phyloP scores from a whole-genome alignment of 2,888 invertebrate genomes.

The Ophraella communa region DNA sequence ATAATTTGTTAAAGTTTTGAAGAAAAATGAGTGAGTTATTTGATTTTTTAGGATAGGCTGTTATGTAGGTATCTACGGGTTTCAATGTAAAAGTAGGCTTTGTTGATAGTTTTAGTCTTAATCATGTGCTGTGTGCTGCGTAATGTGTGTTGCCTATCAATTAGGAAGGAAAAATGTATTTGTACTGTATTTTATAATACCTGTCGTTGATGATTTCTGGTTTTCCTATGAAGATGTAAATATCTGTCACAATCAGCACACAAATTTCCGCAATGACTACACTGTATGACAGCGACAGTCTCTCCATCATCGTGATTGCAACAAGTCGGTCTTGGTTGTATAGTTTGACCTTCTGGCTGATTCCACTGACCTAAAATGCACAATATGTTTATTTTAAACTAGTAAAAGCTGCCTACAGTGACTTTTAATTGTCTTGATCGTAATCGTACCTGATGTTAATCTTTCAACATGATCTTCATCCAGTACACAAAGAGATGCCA shows the following conservation, averaged over 20 bases:
- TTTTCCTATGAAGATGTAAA: slow-evolving; percentile 88
- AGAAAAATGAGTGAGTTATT: no score
- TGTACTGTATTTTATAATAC: slow-evolving; percentile 53
- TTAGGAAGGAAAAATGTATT: no score
- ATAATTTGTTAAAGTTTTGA: no score
- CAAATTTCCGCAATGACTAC: slow-evolving; percentile 87
- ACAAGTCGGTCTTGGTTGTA: slow-evolving; percentile 80
- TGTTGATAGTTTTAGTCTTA: no score
- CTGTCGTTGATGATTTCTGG: slow-evolving; percentile 84
- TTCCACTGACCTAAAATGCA: slow-evolving; percentile 77
- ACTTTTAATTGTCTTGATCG: no score
- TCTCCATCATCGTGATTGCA: slow-evolving; percentile 96
- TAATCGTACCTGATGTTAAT: slow-evolving; percentile 70
- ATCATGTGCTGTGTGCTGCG: no score
- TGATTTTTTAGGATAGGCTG: no score
- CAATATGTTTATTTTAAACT: neutral
- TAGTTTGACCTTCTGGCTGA: slow-evolving; percentile 66
- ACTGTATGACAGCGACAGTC: slow-evolving; percentile 91
- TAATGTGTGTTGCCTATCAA: no score
- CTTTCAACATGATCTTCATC: slow-evolving; percentile 90
- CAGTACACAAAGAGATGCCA: slow-evolving; percentile 92
- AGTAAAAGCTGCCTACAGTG: neutral
- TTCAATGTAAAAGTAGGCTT: no score
- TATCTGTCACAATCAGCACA: slow-evolving; percentile 97
- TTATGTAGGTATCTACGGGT: no score